A percentile compares a stretch with the other conserved stretches of the same genome.
phyloP scores from a whole-genome alignment of 53 echinoderm and acorn worm genomes.

The Glandiceps talaboti region DNA sequence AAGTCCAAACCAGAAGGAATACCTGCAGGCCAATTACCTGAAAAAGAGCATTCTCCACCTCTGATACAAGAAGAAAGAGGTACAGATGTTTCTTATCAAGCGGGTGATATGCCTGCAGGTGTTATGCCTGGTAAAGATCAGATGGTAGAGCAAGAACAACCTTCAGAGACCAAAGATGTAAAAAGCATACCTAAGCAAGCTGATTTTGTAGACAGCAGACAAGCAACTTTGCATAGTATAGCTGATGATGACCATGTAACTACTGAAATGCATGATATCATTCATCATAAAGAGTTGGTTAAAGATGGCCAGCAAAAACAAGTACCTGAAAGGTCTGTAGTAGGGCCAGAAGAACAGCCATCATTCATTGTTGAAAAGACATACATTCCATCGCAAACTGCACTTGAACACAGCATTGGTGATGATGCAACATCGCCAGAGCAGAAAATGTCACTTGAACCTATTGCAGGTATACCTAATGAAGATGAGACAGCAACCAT shows the following conservation, averaged over 20 bases:
- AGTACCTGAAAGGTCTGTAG: background rate
- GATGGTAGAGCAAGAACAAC: background rate
- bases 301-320: background rate
- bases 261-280: no score
- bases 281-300: no score
- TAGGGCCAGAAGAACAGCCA: background rate
- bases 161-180: no score
- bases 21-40: background rate
- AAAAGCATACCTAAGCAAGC: no score
- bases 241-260: no score
- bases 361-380: background rate
- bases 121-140: background rate
- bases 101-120: background rate
- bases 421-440: background rate
- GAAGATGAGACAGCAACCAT: no score
- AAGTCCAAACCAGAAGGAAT: background rate
- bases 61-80: background rate
- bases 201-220: no score
- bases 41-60: background rate
- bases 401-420: background rate
- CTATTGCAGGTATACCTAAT: background rate
- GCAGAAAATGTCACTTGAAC: background rate
- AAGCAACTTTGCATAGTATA: no score
- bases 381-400: background rate
- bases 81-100: background rate